Conservation (phyloP, 1,140 invertebrate genomes). For the Drosophila nikananu region DNA sequence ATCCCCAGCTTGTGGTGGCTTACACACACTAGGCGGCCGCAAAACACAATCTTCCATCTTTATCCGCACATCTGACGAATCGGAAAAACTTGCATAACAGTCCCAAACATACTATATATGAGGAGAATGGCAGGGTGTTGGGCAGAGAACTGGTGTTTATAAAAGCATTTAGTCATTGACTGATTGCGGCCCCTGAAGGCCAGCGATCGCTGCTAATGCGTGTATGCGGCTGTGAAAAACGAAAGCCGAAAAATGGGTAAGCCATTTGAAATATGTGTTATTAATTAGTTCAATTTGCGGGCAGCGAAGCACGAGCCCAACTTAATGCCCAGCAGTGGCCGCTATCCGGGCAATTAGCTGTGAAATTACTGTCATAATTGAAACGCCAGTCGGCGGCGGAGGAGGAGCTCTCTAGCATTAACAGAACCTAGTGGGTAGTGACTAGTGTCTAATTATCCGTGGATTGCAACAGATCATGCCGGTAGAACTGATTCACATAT, state of each 20-base stretch:
- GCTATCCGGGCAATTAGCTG: slow-evolving; percentile 51
- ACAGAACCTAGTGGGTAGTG: slow-evolving; percentile 13
- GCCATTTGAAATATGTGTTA: slow-evolving; percentile 68
- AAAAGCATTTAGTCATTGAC: slow-evolving; percentile 45
- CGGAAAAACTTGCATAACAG: slow-evolving; percentile 44
- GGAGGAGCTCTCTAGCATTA: slow-evolving; percentile 10
- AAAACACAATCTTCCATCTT: slow-evolving; percentile 14
- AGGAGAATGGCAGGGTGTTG: slow-evolving; percentile 1
- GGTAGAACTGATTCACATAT: slow-evolving; percentile 5
- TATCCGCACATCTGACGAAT: slow-evolving; percentile 26
- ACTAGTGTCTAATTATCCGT: slow-evolving; percentile 34
- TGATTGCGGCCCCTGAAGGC: slow-evolving; percentile 37
- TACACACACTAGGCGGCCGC: slow-evolving; percentile 5
- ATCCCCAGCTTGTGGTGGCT: slow-evolving; percentile 16
- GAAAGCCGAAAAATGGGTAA: slow-evolving; percentile 45
- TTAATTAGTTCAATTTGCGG: slow-evolving; percentile 77
- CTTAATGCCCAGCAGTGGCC: slow-evolving; percentile 16
- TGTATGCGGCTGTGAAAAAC: slow-evolving; percentile 16
- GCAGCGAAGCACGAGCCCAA: slow-evolving; percentile 59
- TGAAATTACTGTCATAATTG: slow-evolving; percentile 42
- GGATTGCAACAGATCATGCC: slow-evolving; percentile 36
- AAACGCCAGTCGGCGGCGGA: slow-evolving; percentile 1
- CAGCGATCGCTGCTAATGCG: slow-evolving; percentile 35
- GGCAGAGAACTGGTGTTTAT: slow-evolving; percentile 21
- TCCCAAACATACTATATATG: neutral